Evolutionary conservation across 2,888 invertebrate species (phyloP).

Genomic region (Campaea margaritaria): DNA sequence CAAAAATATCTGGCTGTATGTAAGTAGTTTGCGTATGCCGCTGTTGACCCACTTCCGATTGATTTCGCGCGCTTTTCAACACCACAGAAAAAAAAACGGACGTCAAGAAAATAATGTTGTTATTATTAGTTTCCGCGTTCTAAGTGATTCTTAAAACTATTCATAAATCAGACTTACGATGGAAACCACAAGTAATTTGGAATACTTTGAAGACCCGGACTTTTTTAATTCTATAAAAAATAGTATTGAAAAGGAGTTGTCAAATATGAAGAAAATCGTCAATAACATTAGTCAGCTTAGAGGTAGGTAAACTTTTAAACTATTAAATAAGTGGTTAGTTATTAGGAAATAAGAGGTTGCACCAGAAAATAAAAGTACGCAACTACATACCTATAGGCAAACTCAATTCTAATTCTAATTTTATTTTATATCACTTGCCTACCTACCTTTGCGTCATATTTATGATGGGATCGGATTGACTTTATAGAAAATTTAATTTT

Average conservation of each 20-base stretch:
- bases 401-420: no score
- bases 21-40: not conserved
- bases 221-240: constrained; percentile 55
- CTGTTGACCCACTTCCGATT: constrained; percentile 57
- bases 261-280: constrained; percentile 66
- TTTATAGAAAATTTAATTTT: no score
- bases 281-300: constrained; percentile 71
- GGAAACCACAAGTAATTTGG: constrained; percentile 44
- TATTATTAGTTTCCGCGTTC: no score
- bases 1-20: constrained; percentile 47
- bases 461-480: no score
- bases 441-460: no score
- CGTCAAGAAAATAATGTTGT: not conserved
- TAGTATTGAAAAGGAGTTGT: constrained; percentile 64
- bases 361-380: no score
- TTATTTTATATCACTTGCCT: no score
- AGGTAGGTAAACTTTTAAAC: constrained; percentile 62
- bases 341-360: no score
- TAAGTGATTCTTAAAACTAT: no score
- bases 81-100: not conserved
- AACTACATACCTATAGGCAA: no score
- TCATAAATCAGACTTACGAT: not conserved
- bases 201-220: constrained; percentile 57
- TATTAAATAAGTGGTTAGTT: no score
- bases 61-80: constrained; percentile 26